A percentile compares a stretch with the other conserved stretches of the same genome.
Evolutionary conservation across 2,113 vertebrate genomes (phyloP).

Genomic region (Sakesphorus luctuosus): DNA sequence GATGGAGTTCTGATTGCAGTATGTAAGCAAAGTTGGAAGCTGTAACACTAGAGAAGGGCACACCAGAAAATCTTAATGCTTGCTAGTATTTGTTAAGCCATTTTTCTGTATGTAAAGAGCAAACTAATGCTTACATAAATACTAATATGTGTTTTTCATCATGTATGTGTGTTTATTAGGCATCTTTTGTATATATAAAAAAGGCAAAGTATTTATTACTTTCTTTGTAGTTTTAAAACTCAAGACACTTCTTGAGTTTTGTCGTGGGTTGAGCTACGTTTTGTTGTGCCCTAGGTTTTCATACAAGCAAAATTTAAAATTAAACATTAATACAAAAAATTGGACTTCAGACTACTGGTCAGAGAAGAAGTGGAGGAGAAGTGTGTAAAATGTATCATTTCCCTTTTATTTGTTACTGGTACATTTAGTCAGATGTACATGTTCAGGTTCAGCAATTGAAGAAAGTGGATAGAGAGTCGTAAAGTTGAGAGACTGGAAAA

Average conservation of each 20-base stretch:
- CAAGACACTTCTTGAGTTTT: not conserved
- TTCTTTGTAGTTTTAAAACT: not conserved
- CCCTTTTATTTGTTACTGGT: not conserved
- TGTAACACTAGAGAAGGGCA: not conserved
- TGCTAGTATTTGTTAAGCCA: not conserved
- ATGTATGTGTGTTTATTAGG: not conserved
- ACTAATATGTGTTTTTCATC: rapidly evolving
- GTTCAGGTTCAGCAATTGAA: not conserved
- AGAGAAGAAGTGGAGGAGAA: not conserved
- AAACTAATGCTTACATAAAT: not conserved
- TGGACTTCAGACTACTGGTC: not conserved
- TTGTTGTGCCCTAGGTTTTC: not conserved
- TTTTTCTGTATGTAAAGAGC: not conserved
- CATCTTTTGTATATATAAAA: not conserved
- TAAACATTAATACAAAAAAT: not conserved
- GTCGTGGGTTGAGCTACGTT: not conserved
- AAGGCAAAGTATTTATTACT: not conserved
- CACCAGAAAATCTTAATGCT: rapidly evolving
- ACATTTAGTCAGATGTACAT: not conserved
- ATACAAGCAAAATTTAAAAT: not conserved
- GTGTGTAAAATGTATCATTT: not conserved
- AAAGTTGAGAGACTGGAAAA: not conserved
- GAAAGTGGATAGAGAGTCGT: not conserved
- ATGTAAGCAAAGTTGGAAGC: not conserved
- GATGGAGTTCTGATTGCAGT: not conserved